Base-by-base conservation (phyloP, 2,797 vertebrate species). In the Intellagama lesueurii region DNA sequence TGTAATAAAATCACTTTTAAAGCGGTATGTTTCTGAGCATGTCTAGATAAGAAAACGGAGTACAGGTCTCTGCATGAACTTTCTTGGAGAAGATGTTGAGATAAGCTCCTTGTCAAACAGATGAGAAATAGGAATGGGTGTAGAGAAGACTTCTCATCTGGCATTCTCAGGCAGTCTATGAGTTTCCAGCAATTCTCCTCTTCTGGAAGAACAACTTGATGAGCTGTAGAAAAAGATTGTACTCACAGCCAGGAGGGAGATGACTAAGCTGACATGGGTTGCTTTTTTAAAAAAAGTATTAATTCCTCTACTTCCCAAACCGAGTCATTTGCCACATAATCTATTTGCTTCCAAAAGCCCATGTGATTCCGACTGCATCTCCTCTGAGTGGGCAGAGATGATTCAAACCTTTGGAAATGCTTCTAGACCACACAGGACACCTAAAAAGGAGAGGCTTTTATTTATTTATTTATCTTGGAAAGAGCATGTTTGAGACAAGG, bases 341-440 rank as follows among this genome's bases (percentile, higher is more conserved):
- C 90, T 82, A 28, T 16, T 64, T 75, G 79, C 93, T 93, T 91
- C 92, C 91, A 86, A 12, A 64, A 78, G 76, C 75, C 81, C 66
- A 88, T 87, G 70, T 68, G n/a, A 81, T 84, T 81, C 83, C 86
- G 11, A 79, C 73, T 85, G 81, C 86, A 91, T 93, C 87, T 95
- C 66, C 86, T 92, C 83, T 35, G 78, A 93, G 94, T 90, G 91
- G 92, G 87, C 83, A 90, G 92, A 85, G 92, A 88, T 92, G 92
- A 95, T 89, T 94, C 95, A 90, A 88, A 91, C 89, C 91, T 92
- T 92, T 32, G 1, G 87, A 94, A 91, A 89, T 93, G 83, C 81
- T 91, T 40, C 78, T 72, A 95, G 96, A 95, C 92, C 94, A 95
- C 93, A 92, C 91, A 91, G 86, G 89, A 87, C 75, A 92, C 90